Evolutionary conservation across 2,113 vertebrate species (phyloP), one percentile per base, ranked within the genome.

Genomic region (Labeo catla): DNA sequence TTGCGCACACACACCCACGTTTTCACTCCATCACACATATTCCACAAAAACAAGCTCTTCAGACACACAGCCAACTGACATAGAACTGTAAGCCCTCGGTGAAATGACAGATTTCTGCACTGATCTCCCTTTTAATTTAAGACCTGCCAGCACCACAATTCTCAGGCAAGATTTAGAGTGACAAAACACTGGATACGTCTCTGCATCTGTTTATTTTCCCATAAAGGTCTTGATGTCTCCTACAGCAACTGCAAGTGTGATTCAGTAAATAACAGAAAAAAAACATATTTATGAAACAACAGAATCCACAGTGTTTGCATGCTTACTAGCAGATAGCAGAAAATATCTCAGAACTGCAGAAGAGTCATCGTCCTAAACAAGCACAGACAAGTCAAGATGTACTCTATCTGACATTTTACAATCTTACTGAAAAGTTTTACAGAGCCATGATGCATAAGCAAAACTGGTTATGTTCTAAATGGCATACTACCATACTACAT

Each of bases 301-400:
- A 3, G 21, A 49, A 74, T 45, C 3, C 13, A 81, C 21, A 2
- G 43, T 11, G 34, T 49, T 81, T 81, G 59, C 59, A 65, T 47
- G 15, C 47, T 47, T 43, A 81, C 8, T 81, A 28, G 79, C n/a
- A 28, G 45, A 49, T 10, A 65, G 9, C 13, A 8, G 1, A 65
- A 47, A 12, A 21, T 9, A 4, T 43, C 11, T 9, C 12, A 65
- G 13, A 81, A 28, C 21, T 70, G 63, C 47, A 70, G 15, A 36
- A 68, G 11, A 47, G 57, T 16, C 1, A 6, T 82, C 61, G 65
- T 12, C 3, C 15, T 70, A 52, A 63, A 82, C 63, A 82, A 54
- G 47, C 65, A 70, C 63, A 52, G 63, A 70, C 63, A 70, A 82
- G 81, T 70, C 15, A 4, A 82, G 81, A 82, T 52, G 63, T 80